Conservation (phyloP, 1,140 invertebrate genomes). For the Geopemphigus sp. region DNA sequence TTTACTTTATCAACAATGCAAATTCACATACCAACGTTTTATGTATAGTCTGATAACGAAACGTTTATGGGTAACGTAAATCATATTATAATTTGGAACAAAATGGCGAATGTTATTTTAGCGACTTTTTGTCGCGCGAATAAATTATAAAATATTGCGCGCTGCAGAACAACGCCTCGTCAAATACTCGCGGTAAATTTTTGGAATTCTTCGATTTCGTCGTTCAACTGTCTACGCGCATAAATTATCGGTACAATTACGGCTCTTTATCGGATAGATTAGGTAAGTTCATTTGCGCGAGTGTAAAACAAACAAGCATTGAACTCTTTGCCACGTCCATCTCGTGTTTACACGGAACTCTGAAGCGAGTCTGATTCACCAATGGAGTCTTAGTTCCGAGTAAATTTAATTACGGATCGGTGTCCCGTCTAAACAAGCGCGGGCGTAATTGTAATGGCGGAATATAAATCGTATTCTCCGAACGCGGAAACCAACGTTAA, state of each 20-base stretch:
- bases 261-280: not conserved
- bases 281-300: too few relatives aligned
- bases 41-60: not conserved
- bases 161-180: not conserved
- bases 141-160: not conserved
- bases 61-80: constrained; percentile 12
- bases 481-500: not conserved
- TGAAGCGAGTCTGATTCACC: not conserved
- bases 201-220: not conserved
- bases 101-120: not conserved
- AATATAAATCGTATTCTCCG: not conserved
- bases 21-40: not conserved
- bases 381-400: not conserved
- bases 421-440: not conserved
- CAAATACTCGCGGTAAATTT: not conserved
- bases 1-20: constrained; percentile 3
- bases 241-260: not conserved
- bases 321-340: not conserved
- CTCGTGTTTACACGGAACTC: not conserved
- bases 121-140: not conserved
- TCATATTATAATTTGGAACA: not conserved
- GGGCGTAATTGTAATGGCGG: not conserved
- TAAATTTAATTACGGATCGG: constrained; percentile 30
- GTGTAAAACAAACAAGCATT: not conserved
- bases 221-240: not conserved